phyloP scores from a whole-genome alignment of 2,113 vertebrate genomes.

The Lampris megalopsis region DNA sequence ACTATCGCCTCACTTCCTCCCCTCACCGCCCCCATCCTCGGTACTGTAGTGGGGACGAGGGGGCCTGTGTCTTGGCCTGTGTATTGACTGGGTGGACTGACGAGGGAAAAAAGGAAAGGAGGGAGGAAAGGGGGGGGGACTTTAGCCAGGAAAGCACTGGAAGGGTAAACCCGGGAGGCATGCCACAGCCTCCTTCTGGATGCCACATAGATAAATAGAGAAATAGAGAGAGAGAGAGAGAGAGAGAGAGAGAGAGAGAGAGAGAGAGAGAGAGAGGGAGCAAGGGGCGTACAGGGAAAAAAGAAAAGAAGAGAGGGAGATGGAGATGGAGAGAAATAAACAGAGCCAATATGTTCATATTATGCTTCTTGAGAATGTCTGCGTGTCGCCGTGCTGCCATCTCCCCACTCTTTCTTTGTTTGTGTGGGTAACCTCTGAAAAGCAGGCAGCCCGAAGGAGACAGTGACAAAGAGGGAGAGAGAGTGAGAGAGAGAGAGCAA shows the following conservation, averaged over 20 bases:
- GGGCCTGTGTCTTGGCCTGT: no score
- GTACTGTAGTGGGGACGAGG: no score
- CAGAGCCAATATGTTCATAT: constrained; percentile 2
- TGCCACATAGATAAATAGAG: neutral
- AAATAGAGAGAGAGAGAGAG: constrained; percentile 19
- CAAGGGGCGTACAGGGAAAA: constrained; percentile 52
- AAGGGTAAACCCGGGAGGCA: neutral
- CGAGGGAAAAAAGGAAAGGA: no score
- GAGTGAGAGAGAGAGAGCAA: constrained; percentile 9
- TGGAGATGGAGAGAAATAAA: neutral
- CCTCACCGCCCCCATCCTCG: no score
- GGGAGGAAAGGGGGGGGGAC: constrained; percentile 11
- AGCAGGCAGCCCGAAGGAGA: constrained; percentile 34
- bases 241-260: constrained; percentile 18
- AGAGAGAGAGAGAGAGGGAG: constrained; percentile 39
- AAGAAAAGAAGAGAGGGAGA: constrained; percentile 32
- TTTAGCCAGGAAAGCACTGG: neutral
- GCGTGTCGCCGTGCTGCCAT: constrained; percentile 36
- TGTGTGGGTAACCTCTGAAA: constrained; percentile 53
- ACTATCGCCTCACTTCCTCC: no score
- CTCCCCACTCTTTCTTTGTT: constrained; percentile 43
- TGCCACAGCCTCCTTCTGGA: no score
- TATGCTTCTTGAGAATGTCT: constrained; percentile 50
- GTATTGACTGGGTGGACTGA: no score
- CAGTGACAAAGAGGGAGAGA: constrained; percentile 37